Base-by-base conservation (phyloP, 2,797 vertebrate genomes). In the Silurus lanzhouensis region DNA sequence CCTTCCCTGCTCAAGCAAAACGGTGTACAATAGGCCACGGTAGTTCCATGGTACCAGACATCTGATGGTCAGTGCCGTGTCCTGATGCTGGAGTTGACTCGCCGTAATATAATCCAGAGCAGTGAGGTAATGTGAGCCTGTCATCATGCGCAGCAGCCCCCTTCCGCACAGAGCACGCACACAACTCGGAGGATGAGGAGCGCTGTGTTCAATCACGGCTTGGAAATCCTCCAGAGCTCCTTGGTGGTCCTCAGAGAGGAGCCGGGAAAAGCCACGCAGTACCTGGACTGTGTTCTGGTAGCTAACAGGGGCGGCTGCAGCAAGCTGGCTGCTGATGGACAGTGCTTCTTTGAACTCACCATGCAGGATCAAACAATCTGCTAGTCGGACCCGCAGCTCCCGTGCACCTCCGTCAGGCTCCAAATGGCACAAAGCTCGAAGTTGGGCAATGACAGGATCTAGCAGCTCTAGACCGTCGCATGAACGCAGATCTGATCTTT, bases 31-130 rank as follows among this genome's bases (percentile, higher is more conserved):
- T 89, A 99, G 93, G 0, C 98, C 97, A 10, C 97, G 93, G 84
- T 94, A 96, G 93, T 99, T 99, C 98, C 98, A 99, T 0, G 98
- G 98, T 89, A 99, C 95, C 0, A 96, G 94, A 89, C 97, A 96
- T 88, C 97, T 97, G 81, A 97, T 91, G 0, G 95, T 94, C 68
- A 98, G 91, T 15, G 95, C 93, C 0, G 96, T 92, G 86, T 99
- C 97, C 12, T 97, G 96, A 12, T 94, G 92, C 79, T 95, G 95
- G 83, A 99, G 86, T 81, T 93, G 90, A 90, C 96, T 97, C 46
- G 98, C 97, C 0, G 98, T 99, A 89, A 97, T 92, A n/a, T 97
- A 99, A 93, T 99, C 98, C 78, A 98, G 91, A 17, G 96, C 94
- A 1, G 97, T 94, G 88, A 99, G 92, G 89, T 97, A 98, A 64